Percentiles rank a stretch among this genome's conserved stretches.
Evolutionary conservation across 2,113 vertebrate species (phyloP).

Genomic region (Trogon melanurus): DNA sequence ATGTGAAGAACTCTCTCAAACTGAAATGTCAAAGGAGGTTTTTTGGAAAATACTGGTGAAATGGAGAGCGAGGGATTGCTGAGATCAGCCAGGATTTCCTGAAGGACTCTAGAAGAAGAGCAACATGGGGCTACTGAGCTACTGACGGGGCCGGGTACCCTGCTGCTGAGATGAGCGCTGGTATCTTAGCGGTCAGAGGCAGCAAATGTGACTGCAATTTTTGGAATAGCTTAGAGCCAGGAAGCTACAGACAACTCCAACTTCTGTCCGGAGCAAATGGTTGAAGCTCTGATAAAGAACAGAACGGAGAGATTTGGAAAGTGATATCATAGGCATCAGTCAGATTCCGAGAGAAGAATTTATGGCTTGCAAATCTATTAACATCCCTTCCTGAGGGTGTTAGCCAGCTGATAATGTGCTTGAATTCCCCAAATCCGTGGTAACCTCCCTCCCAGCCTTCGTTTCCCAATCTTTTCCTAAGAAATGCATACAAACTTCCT

Average conservation of each 20-base stretch:
- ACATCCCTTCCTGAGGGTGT: not conserved
- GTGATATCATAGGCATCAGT: not conserved
- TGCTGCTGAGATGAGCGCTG: not conserved
- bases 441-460: constrained; percentile 20
- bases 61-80: not conserved
- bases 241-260: not conserved
- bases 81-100: not conserved
- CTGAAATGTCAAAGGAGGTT: not conserved
- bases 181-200: not conserved
- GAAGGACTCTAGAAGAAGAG: not conserved
- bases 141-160: accelerated
- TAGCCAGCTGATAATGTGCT: not conserved
- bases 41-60: not conserved
- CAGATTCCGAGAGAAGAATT: not conserved
- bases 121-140: not conserved
- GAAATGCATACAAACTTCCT: constrained; percentile 2
- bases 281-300: not conserved
- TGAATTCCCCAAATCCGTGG: constrained; percentile 16
- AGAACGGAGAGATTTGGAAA: not conserved
- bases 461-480: not conserved
- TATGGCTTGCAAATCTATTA: not conserved
- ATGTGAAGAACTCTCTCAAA: not conserved
- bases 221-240: not conserved
- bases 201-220: not conserved
- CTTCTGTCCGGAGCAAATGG: not conserved